These are phyloP conservation scores for Drosophila orena DNA, from an alignment of 1,140 invertebrate genomes.

Conservation along the genomic window DNA sequence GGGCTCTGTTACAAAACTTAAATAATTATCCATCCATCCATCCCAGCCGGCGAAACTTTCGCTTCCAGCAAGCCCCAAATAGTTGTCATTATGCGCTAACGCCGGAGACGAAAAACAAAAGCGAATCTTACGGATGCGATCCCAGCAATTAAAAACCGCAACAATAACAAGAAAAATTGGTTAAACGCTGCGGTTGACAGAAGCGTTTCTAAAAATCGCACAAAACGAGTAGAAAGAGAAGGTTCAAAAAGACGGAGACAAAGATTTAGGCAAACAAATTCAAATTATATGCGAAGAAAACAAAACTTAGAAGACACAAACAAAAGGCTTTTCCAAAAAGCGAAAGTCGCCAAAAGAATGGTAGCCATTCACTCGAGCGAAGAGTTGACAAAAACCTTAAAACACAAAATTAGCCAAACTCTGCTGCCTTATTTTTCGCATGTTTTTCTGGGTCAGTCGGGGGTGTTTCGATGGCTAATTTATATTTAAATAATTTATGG, in stretches of 20 bases:
- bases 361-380: slow-evolving; percentile 39
- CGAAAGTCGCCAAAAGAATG: slow-evolving; percentile 62
- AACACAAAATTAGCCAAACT: slow-evolving; percentile 23
- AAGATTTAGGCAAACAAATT: slow-evolving; percentile 55
- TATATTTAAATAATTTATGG: slow-evolving; percentile 50
- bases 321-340: slow-evolving; percentile 63
- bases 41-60: slow-evolving; percentile 55
- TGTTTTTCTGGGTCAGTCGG: slow-evolving; percentile 45
- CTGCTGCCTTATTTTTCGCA: slow-evolving; percentile 8
- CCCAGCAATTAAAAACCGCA: slow-evolving; percentile 68
- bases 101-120: slow-evolving; percentile 49
- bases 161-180: slow-evolving; percentile 53
- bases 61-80: slow-evolving; percentile 64
- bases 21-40: slow-evolving; percentile 59
- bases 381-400: slow-evolving; percentile 58
- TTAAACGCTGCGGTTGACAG: slow-evolving; percentile 60
- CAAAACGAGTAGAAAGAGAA: slow-evolving; percentile 40
- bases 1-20: slow-evolving; percentile 53
- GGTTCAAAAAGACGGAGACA: slow-evolving; percentile 22
- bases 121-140: slow-evolving; percentile 61
- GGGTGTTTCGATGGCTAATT: slow-evolving; percentile 50
- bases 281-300: slow-evolving; percentile 57
- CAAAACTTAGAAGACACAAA: slow-evolving; percentile 49
- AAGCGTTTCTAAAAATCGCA: slow-evolving; percentile 57
- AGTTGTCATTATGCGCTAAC: slow-evolving; percentile 73